Base-by-base conservation (phyloP, 2,113 vertebrate species). In the Ameiurus melas region DNA sequence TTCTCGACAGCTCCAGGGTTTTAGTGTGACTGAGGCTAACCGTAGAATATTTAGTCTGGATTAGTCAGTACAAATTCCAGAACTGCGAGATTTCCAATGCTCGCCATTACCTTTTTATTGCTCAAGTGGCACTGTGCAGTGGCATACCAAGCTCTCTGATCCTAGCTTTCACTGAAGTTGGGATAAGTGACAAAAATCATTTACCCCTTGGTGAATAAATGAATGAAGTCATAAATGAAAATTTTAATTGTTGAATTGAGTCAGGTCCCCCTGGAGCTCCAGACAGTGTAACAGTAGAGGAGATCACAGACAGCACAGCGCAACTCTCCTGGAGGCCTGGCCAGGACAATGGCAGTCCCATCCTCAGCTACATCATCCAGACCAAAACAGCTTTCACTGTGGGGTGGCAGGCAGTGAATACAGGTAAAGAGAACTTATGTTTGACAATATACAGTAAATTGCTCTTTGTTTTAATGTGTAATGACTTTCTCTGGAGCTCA, bases 311-410 rank as follows among this genome's bases (percentile, higher is more conserved):
- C 89, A 97, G 96, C 85, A 97, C 97, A 0, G 97, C 97, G 13
- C 97, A 97, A 90, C 95, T 99, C 75, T 96, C 97, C 84, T 99
- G 98, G 97, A 95, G 92, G 81, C 96, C 96, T 83, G 97, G 97
- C 60, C 94, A 93, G 10, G 97, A 99, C 89, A 98, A 97, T 91
- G 97, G 97, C 91, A 98, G 97, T 93, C 97, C 98, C 1, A 95
- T 98, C 81, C 94, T 94, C 66, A 90, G 94, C 80, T 98, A 99
- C 88, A 94, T 94, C 86, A 87, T 98, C 87, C 97, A 99, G 91
- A 97, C 97, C 7, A 94, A 97, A 90, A 98, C 97, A 0, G 97
- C 97, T 22, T 99, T 98, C 93, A 98, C 97, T 0, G 97, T 98
- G 91, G 97, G 97, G 75, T 98, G 97, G 97, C 97, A 97, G 93